These are phyloP conservation scores for Colistium nudipinnis DNA, from an alignment of 2,113 vertebrate genomes.

Conservation along the genomic window DNA sequence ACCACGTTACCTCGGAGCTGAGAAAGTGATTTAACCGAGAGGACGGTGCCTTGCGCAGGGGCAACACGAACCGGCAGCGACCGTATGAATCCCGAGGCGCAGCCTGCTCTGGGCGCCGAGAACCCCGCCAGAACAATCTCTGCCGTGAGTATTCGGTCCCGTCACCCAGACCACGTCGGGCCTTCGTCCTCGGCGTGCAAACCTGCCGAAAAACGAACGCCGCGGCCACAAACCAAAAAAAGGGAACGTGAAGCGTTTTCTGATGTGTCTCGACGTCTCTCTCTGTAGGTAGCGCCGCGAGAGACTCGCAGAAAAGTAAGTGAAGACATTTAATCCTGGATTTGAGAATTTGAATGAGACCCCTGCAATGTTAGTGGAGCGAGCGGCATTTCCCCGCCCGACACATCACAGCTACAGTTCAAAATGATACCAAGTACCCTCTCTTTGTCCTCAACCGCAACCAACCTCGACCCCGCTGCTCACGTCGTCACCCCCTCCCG, in stretches of 20 bases:
- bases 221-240: no score
- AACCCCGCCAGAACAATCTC: slow-evolving; percentile 66
- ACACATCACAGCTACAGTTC: background rate
- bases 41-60: slow-evolving; percentile 51
- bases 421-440: background rate
- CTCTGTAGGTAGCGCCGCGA: slow-evolving; percentile 73
- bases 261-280: slow-evolving; percentile 27
- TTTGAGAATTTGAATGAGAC: background rate
- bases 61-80: background rate
- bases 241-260: no score
- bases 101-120: slow-evolving; percentile 68
- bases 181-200: no score
- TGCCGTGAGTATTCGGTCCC: slow-evolving; percentile 80
- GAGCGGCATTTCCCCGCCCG: no score
- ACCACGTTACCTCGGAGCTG: background rate
- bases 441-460: background rate
- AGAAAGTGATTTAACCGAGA: background rate
- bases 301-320: slow-evolving; percentile 78
- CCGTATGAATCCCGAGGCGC: slow-evolving; percentile 64
- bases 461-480: background rate
- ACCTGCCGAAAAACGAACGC: no score
- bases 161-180: no score
- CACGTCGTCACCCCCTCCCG: no score
- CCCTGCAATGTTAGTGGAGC: background rate
- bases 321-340: background rate